Evolutionary conservation across 1,140 invertebrate species (phyloP), one percentile per base, ranked within the genome.

Genomic region (Heterodera schachtii): DNA sequence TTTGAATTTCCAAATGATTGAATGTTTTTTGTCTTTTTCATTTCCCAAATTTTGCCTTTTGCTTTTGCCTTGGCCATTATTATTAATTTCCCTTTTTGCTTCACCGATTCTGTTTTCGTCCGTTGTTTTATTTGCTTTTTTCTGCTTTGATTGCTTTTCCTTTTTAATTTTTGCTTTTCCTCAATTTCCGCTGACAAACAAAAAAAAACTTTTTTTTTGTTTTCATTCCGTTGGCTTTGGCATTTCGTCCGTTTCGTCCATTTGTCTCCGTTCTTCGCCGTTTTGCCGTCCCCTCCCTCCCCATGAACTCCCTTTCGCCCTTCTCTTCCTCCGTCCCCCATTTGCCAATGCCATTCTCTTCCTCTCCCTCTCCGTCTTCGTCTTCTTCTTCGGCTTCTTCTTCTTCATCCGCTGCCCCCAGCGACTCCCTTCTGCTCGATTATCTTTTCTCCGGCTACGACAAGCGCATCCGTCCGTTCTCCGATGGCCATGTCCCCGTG

Each of bases 401-500:
- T 52, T 52, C 49, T 11, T 52, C 49, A 6, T 6, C 11, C 49
- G 49, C 49, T 11, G 57, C 57, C 57, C 57, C 57, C 13, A 64
- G 52, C 47, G 57, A 81, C 57, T 79, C 60, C 9, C 41, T 52
- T 43, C 46, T 87, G 41, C 57, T 87, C 16, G 80, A 85, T 31
- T 75, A 78, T 21, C 21, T 87, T 3, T 82, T 87, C 21, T 21
- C 52, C 11, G 73, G 78, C 13, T 87, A 87, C 79, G 87, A 87
- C 64, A 87, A 84, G 66, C 79, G 87, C 60, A 83, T 87, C 41
- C 31, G 87, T 5, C 86, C 87, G 3, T 86, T 78, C 49, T 66
- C 85, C 2, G 87, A 89, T 57, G 73, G 81, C 43, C 64, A 85
- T 21, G 79, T 64, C 11, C 81, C 87, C 16, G 81, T 87, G 3